phyloP scores from a whole-genome alignment of 2,113 vertebrate genomes.

The Toxotes chatareus region DNA sequence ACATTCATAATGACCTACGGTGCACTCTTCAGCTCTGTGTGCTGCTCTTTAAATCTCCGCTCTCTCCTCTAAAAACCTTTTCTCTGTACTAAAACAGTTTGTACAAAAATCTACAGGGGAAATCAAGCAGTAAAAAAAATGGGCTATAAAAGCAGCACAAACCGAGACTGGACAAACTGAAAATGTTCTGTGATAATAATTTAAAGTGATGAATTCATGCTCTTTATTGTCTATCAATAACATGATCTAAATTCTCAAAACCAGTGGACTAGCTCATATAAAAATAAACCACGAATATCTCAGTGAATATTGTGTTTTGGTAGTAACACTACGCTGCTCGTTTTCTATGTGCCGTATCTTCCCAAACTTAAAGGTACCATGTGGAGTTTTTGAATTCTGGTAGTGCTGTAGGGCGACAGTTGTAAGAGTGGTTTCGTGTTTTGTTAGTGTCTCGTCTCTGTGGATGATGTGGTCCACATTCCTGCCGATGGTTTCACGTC shows the following conservation, averaged over 20 bases:
- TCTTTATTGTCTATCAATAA: slow-evolving; percentile 4
- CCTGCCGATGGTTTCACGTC: too few species aligned
- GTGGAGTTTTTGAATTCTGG: not conserved
- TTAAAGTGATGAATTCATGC: slow-evolving; percentile 33
- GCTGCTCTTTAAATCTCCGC: slow-evolving; percentile 14
- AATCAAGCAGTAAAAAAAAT: not conserved
- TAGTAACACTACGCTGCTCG: not conserved
- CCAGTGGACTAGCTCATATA: not conserved
- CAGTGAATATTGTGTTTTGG: not conserved
- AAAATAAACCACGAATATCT: not conserved
- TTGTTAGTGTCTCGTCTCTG: too few species aligned
- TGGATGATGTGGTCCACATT: too few species aligned
- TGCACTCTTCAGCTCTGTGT: slow-evolving; percentile 6
- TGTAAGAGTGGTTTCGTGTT: too few species aligned
- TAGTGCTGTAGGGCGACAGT: not conserved
- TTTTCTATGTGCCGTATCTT: not conserved
- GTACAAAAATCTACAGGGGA: slow-evolving; percentile 47
- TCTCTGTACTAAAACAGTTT: slow-evolving; percentile 43
- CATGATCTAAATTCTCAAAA: not conserved
- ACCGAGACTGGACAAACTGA: not conserved
- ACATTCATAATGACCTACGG: slow-evolving; percentile 83
- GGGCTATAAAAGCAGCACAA: not conserved
- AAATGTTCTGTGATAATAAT: slow-evolving; percentile 25
- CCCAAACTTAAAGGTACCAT: not conserved
- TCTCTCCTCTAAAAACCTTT: slow-evolving; percentile 13